phyloP scores from a whole-genome alignment of 1,140 invertebrate genomes.

The Bombus ignitus region DNA sequence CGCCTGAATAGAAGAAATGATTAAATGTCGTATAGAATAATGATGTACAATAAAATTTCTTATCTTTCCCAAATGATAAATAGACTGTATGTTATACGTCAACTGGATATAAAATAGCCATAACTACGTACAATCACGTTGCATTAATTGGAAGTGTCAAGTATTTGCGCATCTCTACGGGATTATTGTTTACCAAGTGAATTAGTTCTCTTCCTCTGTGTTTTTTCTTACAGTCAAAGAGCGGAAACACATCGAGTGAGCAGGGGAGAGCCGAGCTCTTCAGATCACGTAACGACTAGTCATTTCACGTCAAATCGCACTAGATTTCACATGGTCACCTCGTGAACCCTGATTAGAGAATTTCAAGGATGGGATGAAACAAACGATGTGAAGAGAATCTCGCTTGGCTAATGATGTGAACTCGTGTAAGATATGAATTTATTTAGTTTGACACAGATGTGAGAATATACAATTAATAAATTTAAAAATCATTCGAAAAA shows the following conservation, averaged over 20 bases:
- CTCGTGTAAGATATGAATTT: background rate
- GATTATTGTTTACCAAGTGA: conserved; percentile 46
- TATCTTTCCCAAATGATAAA: background rate
- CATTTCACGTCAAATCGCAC: background rate
- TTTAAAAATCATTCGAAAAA: too few species aligned
- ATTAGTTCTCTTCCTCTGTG: background rate
- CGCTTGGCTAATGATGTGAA: background rate
- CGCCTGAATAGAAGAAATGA: background rate
- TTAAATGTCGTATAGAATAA: background rate
- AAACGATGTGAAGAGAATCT: background rate
- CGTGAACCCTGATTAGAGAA: background rate
- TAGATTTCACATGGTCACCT: background rate
- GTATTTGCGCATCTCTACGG: conserved; percentile 42
- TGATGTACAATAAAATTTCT: background rate
- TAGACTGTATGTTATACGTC: background rate
- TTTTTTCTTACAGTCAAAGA: background rate
- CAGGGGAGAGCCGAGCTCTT: background rate
- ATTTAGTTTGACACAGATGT: too few species aligned
- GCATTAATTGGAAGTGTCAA: conserved; percentile 43
- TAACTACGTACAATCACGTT: conserved; percentile 27
- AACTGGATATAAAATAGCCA: conserved; percentile 20
- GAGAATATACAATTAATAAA: too few species aligned
- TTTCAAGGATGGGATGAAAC: background rate
- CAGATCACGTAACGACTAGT: background rate
- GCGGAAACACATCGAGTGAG: background rate